Evolutionary conservation across 1,140 invertebrate genomes (phyloP).

Genomic region (Gerris buenoi): DNA sequence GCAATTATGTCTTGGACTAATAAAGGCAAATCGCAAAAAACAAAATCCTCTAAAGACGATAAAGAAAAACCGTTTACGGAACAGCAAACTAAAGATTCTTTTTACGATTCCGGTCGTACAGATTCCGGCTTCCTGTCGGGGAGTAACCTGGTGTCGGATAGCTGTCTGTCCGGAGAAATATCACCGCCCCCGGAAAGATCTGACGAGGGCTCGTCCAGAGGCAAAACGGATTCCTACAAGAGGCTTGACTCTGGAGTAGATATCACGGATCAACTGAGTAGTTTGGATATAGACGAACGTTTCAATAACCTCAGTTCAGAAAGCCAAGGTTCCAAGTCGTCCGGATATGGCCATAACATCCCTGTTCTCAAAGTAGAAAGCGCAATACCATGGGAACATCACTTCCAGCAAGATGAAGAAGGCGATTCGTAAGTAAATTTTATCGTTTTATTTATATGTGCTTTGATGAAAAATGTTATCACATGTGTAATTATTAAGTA

Average conservation of each 20-base stretch:
- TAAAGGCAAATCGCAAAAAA: background rate
- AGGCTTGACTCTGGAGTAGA: slow-evolving; percentile 37
- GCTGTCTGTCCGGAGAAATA: slow-evolving; percentile 18
- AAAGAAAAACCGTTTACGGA: no score
- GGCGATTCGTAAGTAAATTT: slow-evolving; percentile 51
- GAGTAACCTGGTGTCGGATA: slow-evolving; percentile 28
- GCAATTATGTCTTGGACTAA: background rate
- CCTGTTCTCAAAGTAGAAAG: background rate
- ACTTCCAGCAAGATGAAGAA: slow-evolving; percentile 47
- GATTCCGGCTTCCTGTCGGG: slow-evolving; percentile 41
- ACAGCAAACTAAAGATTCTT: slow-evolving; percentile 8
- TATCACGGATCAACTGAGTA: slow-evolving; percentile 27
- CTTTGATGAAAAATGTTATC: no score
- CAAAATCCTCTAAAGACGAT: background rate
- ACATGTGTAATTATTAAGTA: no score
- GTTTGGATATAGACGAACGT: slow-evolving; percentile 10
- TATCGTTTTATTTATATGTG: no score
- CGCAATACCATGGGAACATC: slow-evolving; percentile 35
- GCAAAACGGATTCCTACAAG: slow-evolving; percentile 25
- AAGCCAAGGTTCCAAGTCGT: background rate
- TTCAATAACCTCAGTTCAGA: background rate
- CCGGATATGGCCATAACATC: no score
- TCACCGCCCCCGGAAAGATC: slow-evolving; percentile 12
- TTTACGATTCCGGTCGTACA: slow-evolving; percentile 28
- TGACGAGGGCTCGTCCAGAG: background rate